These are phyloP conservation scores for Columba janthina DNA, from an alignment of 2,113 vertebrate species.

Conservation along the genomic window DNA sequence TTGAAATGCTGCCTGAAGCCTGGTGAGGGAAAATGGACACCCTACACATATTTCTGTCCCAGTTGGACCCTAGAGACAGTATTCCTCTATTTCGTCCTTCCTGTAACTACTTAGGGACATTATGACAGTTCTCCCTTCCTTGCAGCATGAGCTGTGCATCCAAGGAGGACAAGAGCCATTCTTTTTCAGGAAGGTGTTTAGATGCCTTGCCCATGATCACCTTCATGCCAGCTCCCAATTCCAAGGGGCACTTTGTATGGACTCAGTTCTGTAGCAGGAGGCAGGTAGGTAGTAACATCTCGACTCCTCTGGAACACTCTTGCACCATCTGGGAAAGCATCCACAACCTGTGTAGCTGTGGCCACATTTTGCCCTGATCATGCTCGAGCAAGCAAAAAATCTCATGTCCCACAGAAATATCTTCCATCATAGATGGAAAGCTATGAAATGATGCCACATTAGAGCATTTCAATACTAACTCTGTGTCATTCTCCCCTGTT, in stretches of 20 bases:
- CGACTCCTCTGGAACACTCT: background rate
- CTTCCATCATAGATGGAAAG: background rate
- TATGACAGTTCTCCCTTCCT: background rate
- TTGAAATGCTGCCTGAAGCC: background rate
- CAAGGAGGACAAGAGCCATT: background rate
- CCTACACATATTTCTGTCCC: background rate
- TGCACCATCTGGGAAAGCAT: background rate
- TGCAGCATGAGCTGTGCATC: background rate
- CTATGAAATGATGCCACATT: background rate
- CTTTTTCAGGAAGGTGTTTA: accelerated
- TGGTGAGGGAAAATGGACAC: background rate
- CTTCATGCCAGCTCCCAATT: background rate
- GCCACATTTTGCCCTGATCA: background rate
- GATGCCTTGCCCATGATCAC: background rate
- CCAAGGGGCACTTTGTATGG: background rate
- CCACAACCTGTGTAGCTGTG: background rate
- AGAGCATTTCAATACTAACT: background rate
- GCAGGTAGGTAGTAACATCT: background rate
- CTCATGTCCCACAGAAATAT: background rate
- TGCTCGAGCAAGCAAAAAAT: background rate
- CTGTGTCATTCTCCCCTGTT: background rate
- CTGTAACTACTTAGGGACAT: background rate
- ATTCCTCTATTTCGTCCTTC: background rate
- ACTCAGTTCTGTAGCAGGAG: background rate
- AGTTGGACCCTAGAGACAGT: background rate